Conservation (phyloP, 2,113 vertebrate genomes). For the Hemichromis elongatus region DNA sequence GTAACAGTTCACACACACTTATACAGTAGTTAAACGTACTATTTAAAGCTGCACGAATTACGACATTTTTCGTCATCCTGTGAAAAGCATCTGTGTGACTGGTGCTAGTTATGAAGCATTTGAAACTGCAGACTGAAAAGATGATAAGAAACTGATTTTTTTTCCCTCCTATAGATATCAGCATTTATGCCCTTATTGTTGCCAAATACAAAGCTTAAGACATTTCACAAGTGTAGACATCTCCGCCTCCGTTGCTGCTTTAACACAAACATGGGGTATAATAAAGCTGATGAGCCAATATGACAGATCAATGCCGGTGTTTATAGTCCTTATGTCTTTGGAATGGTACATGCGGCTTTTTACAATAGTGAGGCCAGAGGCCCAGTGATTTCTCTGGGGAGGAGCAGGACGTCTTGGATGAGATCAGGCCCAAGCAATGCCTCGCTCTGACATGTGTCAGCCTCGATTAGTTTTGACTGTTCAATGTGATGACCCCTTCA, state of each 20-base stretch:
- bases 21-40: background rate
- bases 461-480: constrained; percentile 50
- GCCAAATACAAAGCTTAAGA: background rate
- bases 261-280: background rate
- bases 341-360: constrained; percentile 27
- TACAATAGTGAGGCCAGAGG: constrained; percentile 12
- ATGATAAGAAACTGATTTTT: accelerated
- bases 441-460: constrained; percentile 60
- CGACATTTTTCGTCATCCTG: background rate
- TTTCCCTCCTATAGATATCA: background rate
- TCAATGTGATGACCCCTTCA: constrained; percentile 35
- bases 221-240: background rate
- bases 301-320: constrained; percentile 24
- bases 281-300: background rate
- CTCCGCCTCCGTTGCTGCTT: background rate
- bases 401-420: constrained; percentile 35
- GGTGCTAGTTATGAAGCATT: background rate
- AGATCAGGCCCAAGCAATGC: constrained; percentile 36
- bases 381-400: constrained; percentile 48
- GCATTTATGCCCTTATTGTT: background rate
- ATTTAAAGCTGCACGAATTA: background rate
- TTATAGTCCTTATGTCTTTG: background rate
- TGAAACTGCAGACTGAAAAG: background rate
- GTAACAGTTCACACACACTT: background rate
- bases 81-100: background rate